phyloP scores from a whole-genome alignment of 2,888 invertebrate species.

The Ormia ochracea region DNA sequence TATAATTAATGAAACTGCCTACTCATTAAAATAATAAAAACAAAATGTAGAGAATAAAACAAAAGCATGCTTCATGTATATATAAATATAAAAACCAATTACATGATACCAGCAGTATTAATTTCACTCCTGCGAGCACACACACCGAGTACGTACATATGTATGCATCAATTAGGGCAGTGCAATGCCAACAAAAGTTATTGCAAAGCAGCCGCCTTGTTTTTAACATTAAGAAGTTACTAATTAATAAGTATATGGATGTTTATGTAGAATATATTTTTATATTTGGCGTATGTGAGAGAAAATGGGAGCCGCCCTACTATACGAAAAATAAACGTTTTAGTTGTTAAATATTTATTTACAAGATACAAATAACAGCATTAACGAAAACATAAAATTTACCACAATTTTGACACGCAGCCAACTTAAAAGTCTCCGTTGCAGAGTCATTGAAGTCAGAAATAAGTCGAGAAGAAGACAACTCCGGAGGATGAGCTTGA shows the following conservation, averaged over 20 bases:
- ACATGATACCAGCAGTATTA: background rate
- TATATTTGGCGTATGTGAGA: too few relatives aligned
- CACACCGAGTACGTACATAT: too few relatives aligned
- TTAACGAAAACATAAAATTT: constrained; percentile 14
- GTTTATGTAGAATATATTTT: too few relatives aligned
- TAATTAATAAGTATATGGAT: too few relatives aligned
- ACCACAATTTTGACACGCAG: constrained; percentile 60
- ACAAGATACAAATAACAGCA: constrained; percentile 19
- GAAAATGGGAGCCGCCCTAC: too few relatives aligned
- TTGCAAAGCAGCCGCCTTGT: too few relatives aligned
- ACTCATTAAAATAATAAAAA: background rate
- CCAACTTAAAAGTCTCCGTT: constrained; percentile 32
- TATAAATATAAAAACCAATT: constrained; percentile 26
- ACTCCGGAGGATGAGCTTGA: constrained; percentile 24
- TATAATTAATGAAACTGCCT: constrained; percentile 1
- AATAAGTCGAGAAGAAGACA: constrained; percentile 4
- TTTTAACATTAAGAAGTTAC: too few relatives aligned
- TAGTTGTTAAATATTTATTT: constrained; percentile 51
- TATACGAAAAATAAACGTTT: background rate
- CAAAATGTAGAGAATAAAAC: too few relatives aligned
- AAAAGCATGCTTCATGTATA: constrained; percentile 3
- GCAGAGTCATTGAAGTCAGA: constrained; percentile 36
- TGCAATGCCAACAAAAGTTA: background rate
- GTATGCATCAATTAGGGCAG: background rate
- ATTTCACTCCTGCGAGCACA: constrained; percentile 9